Conservation (phyloP, 2,888 invertebrate genomes). For the Anticlea derivata region DNA sequence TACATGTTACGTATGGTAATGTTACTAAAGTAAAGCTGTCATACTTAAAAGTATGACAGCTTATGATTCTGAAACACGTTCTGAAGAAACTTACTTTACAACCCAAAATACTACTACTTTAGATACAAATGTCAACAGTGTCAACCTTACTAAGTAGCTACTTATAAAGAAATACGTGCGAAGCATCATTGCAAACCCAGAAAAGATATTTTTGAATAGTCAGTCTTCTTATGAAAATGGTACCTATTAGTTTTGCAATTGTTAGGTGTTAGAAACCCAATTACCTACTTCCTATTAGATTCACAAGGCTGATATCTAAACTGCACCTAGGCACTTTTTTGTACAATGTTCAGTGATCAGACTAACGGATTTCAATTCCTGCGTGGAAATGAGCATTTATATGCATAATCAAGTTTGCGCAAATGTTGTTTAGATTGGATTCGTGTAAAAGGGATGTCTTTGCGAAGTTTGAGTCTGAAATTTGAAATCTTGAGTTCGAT, state of each 20-base stretch:
- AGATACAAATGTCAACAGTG: no score
- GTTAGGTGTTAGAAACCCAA: constrained; percentile 9
- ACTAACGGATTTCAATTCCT: constrained; percentile 15
- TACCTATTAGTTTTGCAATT: background rate
- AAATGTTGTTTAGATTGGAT: background rate
- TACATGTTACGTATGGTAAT: background rate
- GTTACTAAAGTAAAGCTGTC: background rate
- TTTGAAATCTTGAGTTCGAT: constrained; percentile 14
- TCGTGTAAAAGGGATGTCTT: background rate
- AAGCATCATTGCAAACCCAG: background rate
- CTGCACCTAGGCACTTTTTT: constrained; percentile 1
- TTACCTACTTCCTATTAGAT: constrained; percentile 9
- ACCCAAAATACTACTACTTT: no score
- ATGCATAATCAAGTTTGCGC: constrained; percentile 6
- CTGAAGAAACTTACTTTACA: no score
- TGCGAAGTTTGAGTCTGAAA: constrained; percentile 13
- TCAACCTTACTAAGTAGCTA: no score
- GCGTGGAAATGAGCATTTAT: constrained; percentile 5
- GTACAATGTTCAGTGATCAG: background rate
- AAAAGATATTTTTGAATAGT: background rate
- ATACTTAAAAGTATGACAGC: background rate
- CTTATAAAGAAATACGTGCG: no score
- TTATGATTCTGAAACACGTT: background rate
- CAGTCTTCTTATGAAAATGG: background rate
- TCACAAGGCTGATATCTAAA: constrained; percentile 18